Percentiles rank a stretch among this genome's conserved stretches.
phyloP scores from a whole-genome alignment of 2,113 vertebrate genomes.

The Orientallactaga bullata region DNA sequence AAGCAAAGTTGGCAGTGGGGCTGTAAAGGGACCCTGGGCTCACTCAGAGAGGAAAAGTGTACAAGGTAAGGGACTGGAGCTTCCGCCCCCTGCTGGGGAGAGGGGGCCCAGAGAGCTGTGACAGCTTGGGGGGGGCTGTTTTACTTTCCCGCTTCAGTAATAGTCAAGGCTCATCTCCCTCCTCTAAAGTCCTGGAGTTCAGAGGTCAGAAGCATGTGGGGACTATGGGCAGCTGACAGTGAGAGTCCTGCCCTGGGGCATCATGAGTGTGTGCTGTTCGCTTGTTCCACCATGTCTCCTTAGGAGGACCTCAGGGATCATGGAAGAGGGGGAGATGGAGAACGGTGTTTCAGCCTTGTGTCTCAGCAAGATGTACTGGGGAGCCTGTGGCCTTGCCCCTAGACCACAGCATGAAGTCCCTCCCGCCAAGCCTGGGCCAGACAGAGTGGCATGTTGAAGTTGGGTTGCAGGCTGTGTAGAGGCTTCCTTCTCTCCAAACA shows the following conservation, averaged over 20 bases:
- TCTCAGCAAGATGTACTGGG: neutral
- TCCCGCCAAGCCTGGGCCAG: neutral
- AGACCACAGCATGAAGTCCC: neutral
- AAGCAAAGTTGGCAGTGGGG: neutral
- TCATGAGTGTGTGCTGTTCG: neutral
- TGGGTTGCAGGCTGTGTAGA: neutral
- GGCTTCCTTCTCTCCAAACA: conserved; percentile 52
- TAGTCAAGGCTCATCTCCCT: conserved; percentile 84
- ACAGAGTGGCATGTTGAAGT: neutral
- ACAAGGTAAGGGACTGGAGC: conserved; percentile 84
- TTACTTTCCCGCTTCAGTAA: conserved; percentile 86
- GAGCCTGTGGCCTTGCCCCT: neutral
- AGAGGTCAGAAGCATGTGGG: conserved; percentile 64
- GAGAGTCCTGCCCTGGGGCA: conserved; percentile 66
- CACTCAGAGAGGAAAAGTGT: conserved; percentile 84
- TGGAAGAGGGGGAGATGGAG: neutral
- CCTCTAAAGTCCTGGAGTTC: conserved; percentile 81
- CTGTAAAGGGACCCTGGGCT: conserved; percentile 79
- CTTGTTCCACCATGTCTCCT: neutral
- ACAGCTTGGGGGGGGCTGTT: conserved; percentile 81
- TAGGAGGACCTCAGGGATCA: neutral
- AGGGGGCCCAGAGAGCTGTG: conserved; percentile 85
- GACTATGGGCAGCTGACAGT: neutral
- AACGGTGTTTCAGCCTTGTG: neutral
- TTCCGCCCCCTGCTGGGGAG: conserved; percentile 75